Evolutionary conservation across 2,797 vertebrate genomes (phyloP).

Genomic region (Adelosebastes latens): DNA sequence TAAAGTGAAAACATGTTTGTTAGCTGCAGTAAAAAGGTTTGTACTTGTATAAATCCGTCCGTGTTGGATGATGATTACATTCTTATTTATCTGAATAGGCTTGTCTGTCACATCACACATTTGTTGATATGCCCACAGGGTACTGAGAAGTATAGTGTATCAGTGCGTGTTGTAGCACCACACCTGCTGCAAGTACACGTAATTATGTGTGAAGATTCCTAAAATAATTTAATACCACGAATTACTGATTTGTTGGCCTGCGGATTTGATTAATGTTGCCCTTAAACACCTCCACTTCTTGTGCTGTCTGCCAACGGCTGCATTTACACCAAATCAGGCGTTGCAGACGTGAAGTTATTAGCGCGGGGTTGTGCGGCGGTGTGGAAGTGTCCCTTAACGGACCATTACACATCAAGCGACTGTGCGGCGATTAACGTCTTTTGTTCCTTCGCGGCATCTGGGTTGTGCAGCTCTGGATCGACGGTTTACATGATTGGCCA

Average conservation of each 20-base stretch:
- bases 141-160: constrained; percentile 3
- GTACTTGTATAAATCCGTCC: constrained; percentile 23
- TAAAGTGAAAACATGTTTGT: constrained; percentile 7
- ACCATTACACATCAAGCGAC: not conserved
- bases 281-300: not conserved
- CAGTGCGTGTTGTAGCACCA: constrained; percentile 45
- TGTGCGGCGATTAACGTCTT: not conserved
- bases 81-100: constrained; percentile 47
- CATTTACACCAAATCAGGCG: not conserved
- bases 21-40: constrained; percentile 6
- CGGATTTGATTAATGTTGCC: constrained; percentile 20
- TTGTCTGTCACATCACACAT: constrained; percentile 36
- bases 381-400: too few relatives aligned
- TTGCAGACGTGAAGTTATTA: too few relatives aligned
- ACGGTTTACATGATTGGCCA: not conserved
- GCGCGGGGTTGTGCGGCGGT: too few relatives aligned
- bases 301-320: not conserved
- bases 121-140: constrained; percentile 31
- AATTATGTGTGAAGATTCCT: constrained; percentile 38
- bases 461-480: not conserved
- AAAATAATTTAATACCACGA: constrained; percentile 39
- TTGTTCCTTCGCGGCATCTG: too few relatives aligned
- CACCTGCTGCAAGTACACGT: constrained; percentile 36
- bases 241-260: constrained; percentile 22
- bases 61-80: constrained; percentile 31